These are phyloP conservation scores for Oxyteleia sp. DNA, from an alignment of 2,888 invertebrate genomes.

Conservation along the genomic window DNA sequence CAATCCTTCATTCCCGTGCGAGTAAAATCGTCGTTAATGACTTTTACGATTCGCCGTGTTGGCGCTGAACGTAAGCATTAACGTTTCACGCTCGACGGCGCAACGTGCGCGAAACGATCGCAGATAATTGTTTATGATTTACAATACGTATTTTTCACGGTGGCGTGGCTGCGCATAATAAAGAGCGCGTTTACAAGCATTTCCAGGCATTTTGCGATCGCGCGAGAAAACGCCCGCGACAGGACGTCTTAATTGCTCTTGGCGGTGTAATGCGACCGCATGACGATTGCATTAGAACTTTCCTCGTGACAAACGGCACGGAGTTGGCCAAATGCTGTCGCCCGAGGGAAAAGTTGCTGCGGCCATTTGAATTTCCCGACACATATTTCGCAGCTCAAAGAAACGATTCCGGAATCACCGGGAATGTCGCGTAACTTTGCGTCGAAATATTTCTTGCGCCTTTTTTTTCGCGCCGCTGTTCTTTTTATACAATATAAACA, in stretches of 20 bases:
- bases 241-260: slow-evolving; percentile 47
- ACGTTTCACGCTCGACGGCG: slow-evolving; percentile 64
- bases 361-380: slow-evolving; percentile 45
- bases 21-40: slow-evolving; percentile 67
- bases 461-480: slow-evolving; percentile 15
- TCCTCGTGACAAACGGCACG: slow-evolving; percentile 12
- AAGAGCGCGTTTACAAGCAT: slow-evolving; percentile 38
- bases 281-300: slow-evolving; percentile 42
- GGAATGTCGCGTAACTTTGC: slow-evolving; percentile 31
- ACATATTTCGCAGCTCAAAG: slow-evolving; percentile 38
- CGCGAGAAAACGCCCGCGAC: not conserved
- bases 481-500: slow-evolving; percentile 66
- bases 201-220: slow-evolving; percentile 11
- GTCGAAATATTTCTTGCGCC: slow-evolving; percentile 31
- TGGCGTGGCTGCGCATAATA: slow-evolving; percentile 31
- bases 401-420: slow-evolving; percentile 19
- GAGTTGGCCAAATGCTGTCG: slow-evolving; percentile 11
- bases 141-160: slow-evolving; percentile 63
- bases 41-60: slow-evolving; percentile 64
- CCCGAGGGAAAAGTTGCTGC: slow-evolving; percentile 20
- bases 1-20: slow-evolving; percentile 43
- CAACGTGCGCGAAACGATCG: slow-evolving; percentile 53
- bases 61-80: slow-evolving; percentile 52
- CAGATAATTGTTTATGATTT: slow-evolving; percentile 68
- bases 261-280: slow-evolving; percentile 28